phyloP scores from a whole-genome alignment of 2,888 invertebrate genomes.

The Minunthozetes semirufus region DNA sequence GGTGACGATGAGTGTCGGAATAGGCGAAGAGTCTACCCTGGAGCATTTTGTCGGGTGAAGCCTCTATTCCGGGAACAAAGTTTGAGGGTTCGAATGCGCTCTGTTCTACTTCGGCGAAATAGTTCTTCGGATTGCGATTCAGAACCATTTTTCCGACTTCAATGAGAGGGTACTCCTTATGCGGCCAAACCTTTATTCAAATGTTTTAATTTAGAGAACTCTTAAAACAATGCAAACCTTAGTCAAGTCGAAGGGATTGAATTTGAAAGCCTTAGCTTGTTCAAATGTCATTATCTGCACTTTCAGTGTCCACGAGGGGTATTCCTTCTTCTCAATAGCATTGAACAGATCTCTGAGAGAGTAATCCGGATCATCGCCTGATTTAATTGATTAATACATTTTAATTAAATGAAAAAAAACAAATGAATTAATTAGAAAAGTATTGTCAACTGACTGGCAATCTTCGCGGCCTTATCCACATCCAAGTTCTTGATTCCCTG shows the following conservation, averaged over 20 bases:
- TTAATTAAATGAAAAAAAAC: slow-evolving; percentile 47
- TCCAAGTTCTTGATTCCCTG: slow-evolving; percentile 77
- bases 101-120: slow-evolving; percentile 89
- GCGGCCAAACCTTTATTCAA: slow-evolving; percentile 68
- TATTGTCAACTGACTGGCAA: slow-evolving; percentile 94
- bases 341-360: slow-evolving; percentile 80
- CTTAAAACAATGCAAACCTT: slow-evolving; percentile 59
- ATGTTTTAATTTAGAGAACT: not conserved
- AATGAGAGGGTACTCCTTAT: slow-evolving; percentile 75
- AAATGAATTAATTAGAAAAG: slow-evolving; percentile 61
- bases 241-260: slow-evolving; percentile 89
- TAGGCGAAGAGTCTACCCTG: slow-evolving; percentile 80
- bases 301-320: slow-evolving; percentile 65
- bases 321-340: slow-evolving; percentile 63
- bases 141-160: slow-evolving; percentile 78
- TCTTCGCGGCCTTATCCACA: slow-evolving; percentile 63
- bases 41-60: slow-evolving; percentile 89
- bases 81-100: slow-evolving; percentile 80
- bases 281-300: slow-evolving; percentile 78
- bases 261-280: slow-evolving; percentile 68
- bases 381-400: slow-evolving; percentile 49
- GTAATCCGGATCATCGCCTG: slow-evolving; percentile 77
- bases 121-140: slow-evolving; percentile 81
- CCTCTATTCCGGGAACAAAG: slow-evolving; percentile 85
- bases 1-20: slow-evolving; percentile 82